Evolutionary conservation across 2,888 invertebrate genomes (phyloP), one percentile per base, ranked within the genome.

Genomic region (Caenorhabditis drosophilae): DNA sequence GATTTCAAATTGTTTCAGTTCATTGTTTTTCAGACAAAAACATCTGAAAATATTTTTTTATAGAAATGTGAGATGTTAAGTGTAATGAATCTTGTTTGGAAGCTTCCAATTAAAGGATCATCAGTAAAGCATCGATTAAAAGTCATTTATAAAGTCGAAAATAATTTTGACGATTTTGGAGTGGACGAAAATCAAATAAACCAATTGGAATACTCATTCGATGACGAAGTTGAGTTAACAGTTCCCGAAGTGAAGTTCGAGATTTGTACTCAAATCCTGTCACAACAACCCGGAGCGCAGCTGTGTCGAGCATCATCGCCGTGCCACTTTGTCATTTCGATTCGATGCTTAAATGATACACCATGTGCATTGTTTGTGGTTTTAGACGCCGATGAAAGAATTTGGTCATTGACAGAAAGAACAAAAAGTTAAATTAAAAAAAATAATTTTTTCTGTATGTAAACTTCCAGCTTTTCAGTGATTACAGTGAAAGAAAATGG

Each of bases 401-500:
- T 75, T 40, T 80, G 80, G 80, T 66, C 47, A 31, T 35, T 60
- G 16, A 48, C 51, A 18, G 66, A 66, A 12, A 42, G 59, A 18
- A 66, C 57, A 6, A 68, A 67, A 70, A 51, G 58, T 70, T 7
- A 12, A 48, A 38, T 40, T 22, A n/a, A n/a, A n/a, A n/a, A n/a
- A n/a, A n/a, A n/a, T n/a, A n/a, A n/a, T n/a, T n/a, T n/a, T n/a
- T n/a, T n/a, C n/a, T n/a, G n/a, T n/a, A n/a, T n/a, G n/a, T n/a
- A n/a, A n/a, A n/a, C n/a, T n/a, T n/a, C n/a, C n/a, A 35, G 23
- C n/a, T 40, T 73, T 79, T 42, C 68, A 79, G 79, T 79, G 42
- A 67, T 79, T 2, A 70, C 68, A 12, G 71, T 82, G 16, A 82
- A 83, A 44, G 82, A 81, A 41, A 78, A 73, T 31, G 82, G 82